Evolutionary conservation across 1,140 invertebrate species (phyloP), one percentile per base, ranked within the genome.

Genomic region (Cheumatopsyche charites): DNA sequence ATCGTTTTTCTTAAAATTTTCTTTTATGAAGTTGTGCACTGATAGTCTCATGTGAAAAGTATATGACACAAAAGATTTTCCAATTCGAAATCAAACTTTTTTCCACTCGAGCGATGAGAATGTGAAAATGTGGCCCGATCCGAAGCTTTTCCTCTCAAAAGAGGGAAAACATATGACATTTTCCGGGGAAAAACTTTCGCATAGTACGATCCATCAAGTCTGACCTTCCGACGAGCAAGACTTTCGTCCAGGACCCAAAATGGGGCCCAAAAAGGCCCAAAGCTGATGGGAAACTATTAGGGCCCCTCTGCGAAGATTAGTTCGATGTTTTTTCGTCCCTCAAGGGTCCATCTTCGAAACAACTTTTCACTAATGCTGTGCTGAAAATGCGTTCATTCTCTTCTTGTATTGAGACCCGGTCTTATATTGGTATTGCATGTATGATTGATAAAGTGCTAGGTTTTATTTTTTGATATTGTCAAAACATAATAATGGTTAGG

Each of bases 141-240:
- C 29, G 29, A 36, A 36, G 9, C 3, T 36, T 36, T 9, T 9
- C 29, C 9, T 9, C 29, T 9, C 29, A 9, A 36, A 36, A 36
- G 9, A 4, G 29, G 29, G 9, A 36, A 3, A 36, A 9, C n/a
- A n/a, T n/a, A n/a, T 49, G 21, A 17, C 23, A 21, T 62, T 62
- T 62, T 25, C 26, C 13, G 12, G 12, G 58, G 47, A 23, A 23
- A 52, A 69, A 69, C 23, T 69, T 58, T 69, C 67, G 21, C 67
- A 41, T 69, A 47, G 58, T 69, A 69, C 41, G 67, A 70, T 70
- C 68, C 55, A 70, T 70, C 68, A 70, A 45, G 25, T 29, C 68
- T 12, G 49, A 70, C 49, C 66, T 67, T 66, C 62, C 19, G 15
- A 36, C 47, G 47, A 52, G 47, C n/a, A 17, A 52, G 15, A 47